Evolutionary conservation across 1,140 invertebrate species (phyloP), one percentile per base, ranked within the genome.

Genomic region (Drosophila nigromelanica): DNA sequence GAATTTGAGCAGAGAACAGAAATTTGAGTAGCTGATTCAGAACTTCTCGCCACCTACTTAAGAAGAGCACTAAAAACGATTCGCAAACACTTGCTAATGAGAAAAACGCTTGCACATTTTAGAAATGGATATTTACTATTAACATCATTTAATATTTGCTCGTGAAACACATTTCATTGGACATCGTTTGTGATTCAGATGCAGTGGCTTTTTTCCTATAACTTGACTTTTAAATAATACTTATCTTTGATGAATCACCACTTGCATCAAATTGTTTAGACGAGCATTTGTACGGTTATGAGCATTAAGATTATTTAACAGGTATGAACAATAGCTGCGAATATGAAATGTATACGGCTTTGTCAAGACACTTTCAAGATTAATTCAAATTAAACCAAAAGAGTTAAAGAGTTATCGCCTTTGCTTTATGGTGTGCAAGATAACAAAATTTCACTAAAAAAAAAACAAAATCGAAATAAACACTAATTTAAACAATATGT

Each of bases 221-320:
- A 7, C n/a, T 51, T 43, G n/a, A 58, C 37, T 37, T 21, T 21
- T 24, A 40, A 15, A 18, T 35, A 47, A 45, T 42, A 48, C 47
- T 54, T 56, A 37, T 71, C 21, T 40, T 21, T 8, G 60, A 66
- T 86, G 82, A 86, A 62, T 86, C 81, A 86, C 24, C 51, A 8
- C 35, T 11, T 11, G 35, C 30, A 60, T 52, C 54, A 10, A 59
- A 62, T 59, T 62, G 15, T 40, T 14, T 45, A 50, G 27, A n/a
- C n/a, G n/a, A n/a, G n/a, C 43, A 11, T 4, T 6, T 10, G 48
- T 15, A 11, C 14, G 15, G 1, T 8, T 45, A 10, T 8, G 35
- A n/a, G 18, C 54, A 21, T n/a, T 35, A 48, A 69, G 27, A 15
- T 69, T 67, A 33, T 21, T 55, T 7, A 60, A 62, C 66, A 56